These are phyloP conservation scores for Lasiurus cinereus DNA, from an alignment of 2,113 vertebrate genomes.

Conservation along the genomic window DNA sequence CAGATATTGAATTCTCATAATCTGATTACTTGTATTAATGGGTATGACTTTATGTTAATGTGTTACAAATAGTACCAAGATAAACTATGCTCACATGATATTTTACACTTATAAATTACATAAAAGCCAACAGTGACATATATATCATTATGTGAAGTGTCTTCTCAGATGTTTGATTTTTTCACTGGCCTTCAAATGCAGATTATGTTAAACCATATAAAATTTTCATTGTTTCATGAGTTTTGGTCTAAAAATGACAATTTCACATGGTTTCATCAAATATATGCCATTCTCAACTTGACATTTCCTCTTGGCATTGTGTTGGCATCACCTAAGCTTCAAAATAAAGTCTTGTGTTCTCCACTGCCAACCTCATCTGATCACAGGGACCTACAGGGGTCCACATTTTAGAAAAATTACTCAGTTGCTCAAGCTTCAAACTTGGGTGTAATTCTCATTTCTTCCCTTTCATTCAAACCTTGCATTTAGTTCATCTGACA, in stretches of 20 bases:
- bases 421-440: background rate
- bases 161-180: background rate
- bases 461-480: background rate
- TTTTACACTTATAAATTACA: background rate
- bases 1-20: background rate
- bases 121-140: background rate
- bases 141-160: background rate
- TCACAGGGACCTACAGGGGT: background rate
- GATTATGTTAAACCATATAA: background rate
- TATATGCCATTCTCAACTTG: background rate
- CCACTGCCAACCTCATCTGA: background rate
- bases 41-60: background rate
- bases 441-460: background rate
- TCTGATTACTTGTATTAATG: background rate
- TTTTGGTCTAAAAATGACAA: background rate
- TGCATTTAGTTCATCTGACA: background rate
- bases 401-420: background rate
- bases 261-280: slow-evolving; percentile 12
- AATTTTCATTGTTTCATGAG: background rate
- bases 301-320: slow-evolving; percentile 10
- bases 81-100: background rate
- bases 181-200: background rate
- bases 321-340: background rate
- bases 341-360: background rate
- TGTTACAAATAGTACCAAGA: background rate